phyloP scores from a whole-genome alignment of 92 coral and sea anemone genomes.

The Porites divaricata region DNA sequence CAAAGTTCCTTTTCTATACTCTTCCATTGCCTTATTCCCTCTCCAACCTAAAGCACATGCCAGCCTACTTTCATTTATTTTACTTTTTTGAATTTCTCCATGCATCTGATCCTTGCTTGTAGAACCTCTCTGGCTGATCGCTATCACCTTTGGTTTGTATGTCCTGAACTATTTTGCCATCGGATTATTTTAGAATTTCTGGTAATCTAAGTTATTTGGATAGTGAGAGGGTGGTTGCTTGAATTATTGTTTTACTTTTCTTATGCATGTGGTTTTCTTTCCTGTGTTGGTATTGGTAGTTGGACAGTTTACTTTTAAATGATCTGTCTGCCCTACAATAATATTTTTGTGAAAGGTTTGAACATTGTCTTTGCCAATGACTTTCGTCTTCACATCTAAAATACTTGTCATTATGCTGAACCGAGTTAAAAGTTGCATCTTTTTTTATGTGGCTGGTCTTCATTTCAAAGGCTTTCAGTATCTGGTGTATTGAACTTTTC shows the following conservation, averaged over 20 bases:
- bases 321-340: slow-evolving; percentile 32
- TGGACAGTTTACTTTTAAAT: slow-evolving; percentile 24
- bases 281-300: no score
- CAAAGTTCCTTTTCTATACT: no score
- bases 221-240: background rate
- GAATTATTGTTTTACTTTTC: background rate
- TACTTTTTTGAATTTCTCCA: slow-evolving; percentile 28
- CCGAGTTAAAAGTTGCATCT: background rate
- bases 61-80: slow-evolving; percentile 13
- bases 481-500: background rate
- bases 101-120: slow-evolving; percentile 4
- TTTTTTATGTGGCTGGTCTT: background rate
- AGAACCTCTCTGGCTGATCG: background rate
- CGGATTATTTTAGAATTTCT: background rate
- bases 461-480: background rate
- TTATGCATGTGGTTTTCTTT: background rate
- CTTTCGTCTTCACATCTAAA: slow-evolving; percentile 32
- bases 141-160: background rate
- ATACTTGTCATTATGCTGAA: background rate
- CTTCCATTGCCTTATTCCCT: no score
- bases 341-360: slow-evolving; percentile 17
- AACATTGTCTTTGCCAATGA: slow-evolving; percentile 6
- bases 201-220: background rate
- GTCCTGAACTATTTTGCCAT: background rate
- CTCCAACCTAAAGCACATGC: no score